Evolutionary conservation across 2,113 vertebrate species (phyloP).

Genomic region (Myiozetetes cayanensis): DNA sequence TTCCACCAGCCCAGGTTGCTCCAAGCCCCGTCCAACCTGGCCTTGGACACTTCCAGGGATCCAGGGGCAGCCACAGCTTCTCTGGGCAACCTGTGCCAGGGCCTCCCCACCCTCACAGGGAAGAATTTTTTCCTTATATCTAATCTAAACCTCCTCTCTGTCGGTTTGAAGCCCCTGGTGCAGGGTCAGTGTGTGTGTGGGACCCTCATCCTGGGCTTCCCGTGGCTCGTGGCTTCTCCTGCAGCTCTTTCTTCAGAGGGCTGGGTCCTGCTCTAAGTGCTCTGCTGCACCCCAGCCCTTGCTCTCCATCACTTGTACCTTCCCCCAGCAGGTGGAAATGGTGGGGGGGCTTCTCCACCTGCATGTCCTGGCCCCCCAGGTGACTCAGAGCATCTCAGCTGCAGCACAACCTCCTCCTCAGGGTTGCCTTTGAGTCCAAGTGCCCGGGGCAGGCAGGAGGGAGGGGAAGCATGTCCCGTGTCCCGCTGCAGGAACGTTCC

Average conservation of each 20-base stretch:
- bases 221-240: not conserved
- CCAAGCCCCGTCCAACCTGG: not conserved
- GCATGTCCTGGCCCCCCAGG: accelerated
- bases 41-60: not conserved
- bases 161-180: not conserved
- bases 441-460: not conserved
- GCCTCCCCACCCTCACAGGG: not conserved
- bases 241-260: not conserved
- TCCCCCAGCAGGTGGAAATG: accelerated
- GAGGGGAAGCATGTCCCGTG: not conserved
- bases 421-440: not conserved
- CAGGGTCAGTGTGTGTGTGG: accelerated
- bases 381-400: not conserved
- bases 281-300: not conserved
- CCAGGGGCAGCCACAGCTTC: not conserved
- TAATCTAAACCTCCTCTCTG: not conserved
- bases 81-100: not conserved
- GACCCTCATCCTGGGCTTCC: not conserved
- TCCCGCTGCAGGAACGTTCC: not conserved
- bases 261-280: not conserved
- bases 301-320: not conserved
- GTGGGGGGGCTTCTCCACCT: accelerated
- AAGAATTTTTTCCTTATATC: not conserved
- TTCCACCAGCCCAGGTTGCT: accelerated
- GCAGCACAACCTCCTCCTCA: not conserved